Percentiles rank a stretch among this genome's conserved stretches.
phyloP scores from a whole-genome alignment of 2,113 vertebrate species.

The Urocynchramus pylzowi region DNA sequence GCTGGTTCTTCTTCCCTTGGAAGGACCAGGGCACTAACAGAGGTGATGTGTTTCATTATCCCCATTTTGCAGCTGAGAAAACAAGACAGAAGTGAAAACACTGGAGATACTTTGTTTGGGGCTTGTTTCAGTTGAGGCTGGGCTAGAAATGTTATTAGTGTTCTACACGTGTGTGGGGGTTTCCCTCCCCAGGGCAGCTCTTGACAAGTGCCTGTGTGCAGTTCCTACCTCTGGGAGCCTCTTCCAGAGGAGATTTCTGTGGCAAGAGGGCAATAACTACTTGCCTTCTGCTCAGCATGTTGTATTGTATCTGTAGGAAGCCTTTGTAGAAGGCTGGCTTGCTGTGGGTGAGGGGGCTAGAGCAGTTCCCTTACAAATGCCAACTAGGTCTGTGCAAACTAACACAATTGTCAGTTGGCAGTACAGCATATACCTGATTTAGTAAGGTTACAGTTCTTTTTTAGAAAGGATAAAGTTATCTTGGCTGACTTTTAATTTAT shows the following conservation, averaged over 20 bases:
- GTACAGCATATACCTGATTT: background rate
- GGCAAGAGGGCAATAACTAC: background rate
- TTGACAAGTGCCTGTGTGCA: background rate
- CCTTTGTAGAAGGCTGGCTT: background rate
- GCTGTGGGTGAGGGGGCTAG: background rate
- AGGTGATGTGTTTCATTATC: background rate
- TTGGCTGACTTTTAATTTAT: background rate
- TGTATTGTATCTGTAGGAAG: background rate
- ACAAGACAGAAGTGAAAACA: background rate
- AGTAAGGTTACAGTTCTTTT: background rate
- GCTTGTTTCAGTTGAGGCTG: background rate
- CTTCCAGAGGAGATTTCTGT: background rate
- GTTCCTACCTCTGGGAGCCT: background rate
- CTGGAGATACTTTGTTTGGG: background rate
- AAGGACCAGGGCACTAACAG: background rate
- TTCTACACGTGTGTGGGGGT: background rate
- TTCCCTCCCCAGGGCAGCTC: background rate
- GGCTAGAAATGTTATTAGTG: background rate
- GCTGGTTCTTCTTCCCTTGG: background rate
- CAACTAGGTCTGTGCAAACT: background rate
- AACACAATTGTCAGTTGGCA: background rate
- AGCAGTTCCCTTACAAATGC: background rate
- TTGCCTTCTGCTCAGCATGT: background rate
- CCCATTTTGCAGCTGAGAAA: constrained; percentile 9
- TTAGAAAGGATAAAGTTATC: background rate